Evolutionary conservation across 1,140 invertebrate genomes (phyloP), one percentile per base, ranked within the genome.

Genomic region (Nilaparvata lugens): DNA sequence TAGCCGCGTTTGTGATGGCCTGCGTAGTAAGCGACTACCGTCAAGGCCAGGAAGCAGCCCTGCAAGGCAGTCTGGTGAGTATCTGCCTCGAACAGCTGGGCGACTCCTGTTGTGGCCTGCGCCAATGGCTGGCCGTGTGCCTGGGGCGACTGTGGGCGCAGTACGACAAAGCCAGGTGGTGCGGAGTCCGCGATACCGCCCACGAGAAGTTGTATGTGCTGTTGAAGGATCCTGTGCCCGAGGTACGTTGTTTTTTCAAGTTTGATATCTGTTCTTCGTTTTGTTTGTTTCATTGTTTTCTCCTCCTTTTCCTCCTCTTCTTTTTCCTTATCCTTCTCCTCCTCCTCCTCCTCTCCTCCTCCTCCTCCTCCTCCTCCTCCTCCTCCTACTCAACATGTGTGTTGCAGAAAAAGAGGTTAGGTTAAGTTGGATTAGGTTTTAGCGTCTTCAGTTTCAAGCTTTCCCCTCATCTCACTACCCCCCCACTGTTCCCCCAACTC

Each of bases 131-230:
- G 45, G 89, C 91, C 61, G 85, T 98, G 52, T 94, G 91, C 71
- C 79, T 99, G 52, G 94, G 91, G n/a, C 79, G 91, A 70, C 80
- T 96, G 25, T 99, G 96, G 97, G 85, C 89, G 62, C 87, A 92
- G 70, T 96, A 89, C 73, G 91, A 95, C 69, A 86, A 87, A 70
- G 95, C 95, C 19, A 45, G 93, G 60, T 97, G 95, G 95, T 93
- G 90, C 52, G 95, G 93, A 9, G 95, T 94, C 13, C 78, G 96
- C n/a, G 93, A 97, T 71, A 85, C 87, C 62, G 95, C 95, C 6
- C 93, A 97, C 75, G 95, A 98, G 73, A 97, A 97, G 76, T 79
- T 97, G 1, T 91, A 86, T 67, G 81, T 75, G 31, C 76, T 96
- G 52, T 75, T 97, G 7, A 76, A 81, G 57, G 91, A 96, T 77